Evolutionary conservation across 2,888 invertebrate species (phyloP).

Genomic region (Ochlodes sylvanus): DNA sequence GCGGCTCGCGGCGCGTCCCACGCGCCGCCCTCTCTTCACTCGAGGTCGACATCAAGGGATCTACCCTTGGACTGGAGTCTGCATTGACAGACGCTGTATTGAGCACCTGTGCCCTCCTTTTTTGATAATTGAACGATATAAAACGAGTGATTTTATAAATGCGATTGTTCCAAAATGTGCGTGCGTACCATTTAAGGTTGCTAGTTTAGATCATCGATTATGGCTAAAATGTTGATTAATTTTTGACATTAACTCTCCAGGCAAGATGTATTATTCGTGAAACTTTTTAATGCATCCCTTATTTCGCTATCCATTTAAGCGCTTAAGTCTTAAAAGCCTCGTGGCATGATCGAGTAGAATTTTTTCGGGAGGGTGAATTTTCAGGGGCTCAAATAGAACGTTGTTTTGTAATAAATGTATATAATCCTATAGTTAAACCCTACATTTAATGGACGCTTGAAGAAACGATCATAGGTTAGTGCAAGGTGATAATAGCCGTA

Average conservation of each 20-base stretch:
- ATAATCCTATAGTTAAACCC: slow-evolving; percentile 57
- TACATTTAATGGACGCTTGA: slow-evolving; percentile 65
- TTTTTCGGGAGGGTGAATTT: slow-evolving; percentile 44
- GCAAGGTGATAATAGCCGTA: slow-evolving; percentile 80
- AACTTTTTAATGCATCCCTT: slow-evolving; percentile 19
- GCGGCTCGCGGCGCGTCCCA: slow-evolving; percentile 81
- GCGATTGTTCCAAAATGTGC: slow-evolving; percentile 10
- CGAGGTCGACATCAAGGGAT: slow-evolving; percentile 74
- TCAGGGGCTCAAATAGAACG: slow-evolving; percentile 63
- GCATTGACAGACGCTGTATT: slow-evolving; percentile 82
- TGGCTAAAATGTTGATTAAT: background rate
- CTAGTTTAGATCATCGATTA: background rate
- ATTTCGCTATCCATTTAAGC: slow-evolving; percentile 28
- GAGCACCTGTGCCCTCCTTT: slow-evolving; percentile 71
- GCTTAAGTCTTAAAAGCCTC: slow-evolving; percentile 32
- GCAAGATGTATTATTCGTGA: slow-evolving; percentile 19
- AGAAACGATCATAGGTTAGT: slow-evolving; percentile 76
- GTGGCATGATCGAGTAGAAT: slow-evolving; percentile 16
- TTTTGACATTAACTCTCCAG: slow-evolving; percentile 1
- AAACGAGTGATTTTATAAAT: slow-evolving; percentile 12
- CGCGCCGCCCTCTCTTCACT: slow-evolving; percentile 77
- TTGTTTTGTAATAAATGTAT: slow-evolving; percentile 77
- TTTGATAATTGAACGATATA: slow-evolving; percentile 56
- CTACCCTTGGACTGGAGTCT: slow-evolving; percentile 80
- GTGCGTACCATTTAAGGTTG: slow-evolving; percentile 13